A percentile compares a stretch with the other conserved stretches of the same genome.
These are phyloP conservation scores for Gallinago paraguaiae DNA, from an alignment of 2,113 vertebrate genomes.

Conservation along the genomic window DNA sequence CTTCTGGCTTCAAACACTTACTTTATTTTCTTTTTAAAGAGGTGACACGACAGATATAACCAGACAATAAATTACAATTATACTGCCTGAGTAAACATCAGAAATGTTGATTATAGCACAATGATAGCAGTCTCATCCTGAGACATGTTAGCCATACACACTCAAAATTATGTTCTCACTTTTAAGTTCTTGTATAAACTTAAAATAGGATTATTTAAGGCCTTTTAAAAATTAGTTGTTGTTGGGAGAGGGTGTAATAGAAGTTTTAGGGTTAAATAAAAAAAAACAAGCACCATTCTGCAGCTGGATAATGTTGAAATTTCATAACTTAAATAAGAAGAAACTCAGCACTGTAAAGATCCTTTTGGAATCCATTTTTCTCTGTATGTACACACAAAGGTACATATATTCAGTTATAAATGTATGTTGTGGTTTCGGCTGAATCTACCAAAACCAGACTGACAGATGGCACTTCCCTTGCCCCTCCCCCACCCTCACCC, in stretches of 20 bases:
- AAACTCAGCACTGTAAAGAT: neutral
- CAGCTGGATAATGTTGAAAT: neutral
- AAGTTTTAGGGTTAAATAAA: neutral
- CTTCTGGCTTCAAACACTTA: neutral
- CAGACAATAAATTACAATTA: constrained; percentile 52
- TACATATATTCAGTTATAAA: neutral
- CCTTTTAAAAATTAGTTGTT: neutral
- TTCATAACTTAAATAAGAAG: neutral
- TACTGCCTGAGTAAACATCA: neutral
- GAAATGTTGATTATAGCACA: neutral
- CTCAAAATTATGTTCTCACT: neutral
- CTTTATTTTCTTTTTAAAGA: constrained; percentile 26
- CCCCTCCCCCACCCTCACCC: no score
- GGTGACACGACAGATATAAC: neutral
- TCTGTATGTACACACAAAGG: neutral
- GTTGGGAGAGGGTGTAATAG: neutral
- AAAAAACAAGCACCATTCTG: neutral
- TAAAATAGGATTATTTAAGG: neutral
- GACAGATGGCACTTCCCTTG: no score
- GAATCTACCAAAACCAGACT: no score
- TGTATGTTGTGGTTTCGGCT: neutral
- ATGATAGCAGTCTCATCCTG: neutral
- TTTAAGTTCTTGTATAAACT: neutral
- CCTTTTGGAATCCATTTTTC: neutral
- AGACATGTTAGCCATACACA: neutral